phyloP scores from a whole-genome alignment of 2,113 vertebrate genomes.

The Bothrops jararaca region DNA sequence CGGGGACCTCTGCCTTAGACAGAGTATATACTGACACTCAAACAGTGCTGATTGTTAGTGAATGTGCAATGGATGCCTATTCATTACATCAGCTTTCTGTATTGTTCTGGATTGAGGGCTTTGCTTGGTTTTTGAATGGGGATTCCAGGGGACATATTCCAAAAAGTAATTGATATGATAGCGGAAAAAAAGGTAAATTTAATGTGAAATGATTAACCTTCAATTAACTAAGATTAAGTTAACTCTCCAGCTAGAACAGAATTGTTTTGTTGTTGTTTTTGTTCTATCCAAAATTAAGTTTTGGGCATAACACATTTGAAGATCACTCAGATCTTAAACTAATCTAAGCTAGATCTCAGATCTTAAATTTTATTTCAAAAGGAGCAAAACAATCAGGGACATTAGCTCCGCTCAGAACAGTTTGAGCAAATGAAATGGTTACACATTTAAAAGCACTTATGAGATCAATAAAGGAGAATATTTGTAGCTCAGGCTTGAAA shows the following conservation, averaged over 20 bases:
- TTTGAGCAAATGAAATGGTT: background rate
- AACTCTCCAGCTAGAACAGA: background rate
- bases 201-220: background rate
- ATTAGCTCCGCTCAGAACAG: background rate
- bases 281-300: background rate
- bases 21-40: background rate
- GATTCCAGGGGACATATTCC: background rate
- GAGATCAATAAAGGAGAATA: background rate
- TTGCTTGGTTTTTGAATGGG: background rate
- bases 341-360: background rate
- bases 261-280: background rate
- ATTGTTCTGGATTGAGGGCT: background rate
- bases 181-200: background rate
- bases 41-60: background rate
- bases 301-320: background rate
- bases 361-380: background rate
- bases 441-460: background rate
- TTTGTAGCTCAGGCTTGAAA: background rate
- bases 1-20: no score
- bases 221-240: background rate
- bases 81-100: background rate
- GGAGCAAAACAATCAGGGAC: background rate
- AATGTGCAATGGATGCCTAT: background rate
- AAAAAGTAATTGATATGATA: background rate
- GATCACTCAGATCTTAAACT: background rate